Evolutionary conservation across 2,113 vertebrate species (phyloP), one percentile per base, ranked within the genome.

Genomic region (Lagenorhynchus albirostris): DNA sequence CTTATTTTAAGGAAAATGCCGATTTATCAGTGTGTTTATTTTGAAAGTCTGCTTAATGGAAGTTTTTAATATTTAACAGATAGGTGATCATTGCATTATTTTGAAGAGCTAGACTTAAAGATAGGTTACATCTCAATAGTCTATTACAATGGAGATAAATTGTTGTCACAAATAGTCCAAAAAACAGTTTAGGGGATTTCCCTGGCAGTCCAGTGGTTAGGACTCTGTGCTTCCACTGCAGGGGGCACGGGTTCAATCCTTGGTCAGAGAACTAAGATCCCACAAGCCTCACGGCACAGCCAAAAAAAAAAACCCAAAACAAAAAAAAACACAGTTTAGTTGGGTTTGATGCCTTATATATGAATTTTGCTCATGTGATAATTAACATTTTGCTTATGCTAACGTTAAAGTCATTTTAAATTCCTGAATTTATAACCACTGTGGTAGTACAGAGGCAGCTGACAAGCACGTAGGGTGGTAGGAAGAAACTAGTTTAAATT

Each of bases 321-420:
- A 58, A 18, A 55, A 50, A 55, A 18, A 58, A 58, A 58, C 8
- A 58, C n/a, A 70, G 5, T 73, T 55, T 55, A 77, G 21, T 70
- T 95, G 31, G 20, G 18, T 36, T 93, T 86, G 29, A 44, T 60
- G 9, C 5, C 53, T 82, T 93, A 36, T 41, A 33, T 76, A 58
- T 63, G 8, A 86, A 76, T 79, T 90, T 93, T 60, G 6, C 82
- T 95, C 9, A 8, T 76, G 31, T 70, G 29, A 68, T 74, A 93
- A 70, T 92, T 94, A 89, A 71, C 29, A 63, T 94, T 95, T 94
- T 76, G n/a, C 33, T 83, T 80, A 55, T 76, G 13, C 26, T 90
- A 55, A 10, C 62, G 79, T 82, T 70, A 88, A 89, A 89, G 92
- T 91, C 82, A 55, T 76, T 94, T 97, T 74, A 38, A 76, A 74